A percentile compares a stretch with the other conserved stretches of the same genome.
phyloP scores from a whole-genome alignment of 1,140 invertebrate species.

The Wiebesia pumilae region DNA sequence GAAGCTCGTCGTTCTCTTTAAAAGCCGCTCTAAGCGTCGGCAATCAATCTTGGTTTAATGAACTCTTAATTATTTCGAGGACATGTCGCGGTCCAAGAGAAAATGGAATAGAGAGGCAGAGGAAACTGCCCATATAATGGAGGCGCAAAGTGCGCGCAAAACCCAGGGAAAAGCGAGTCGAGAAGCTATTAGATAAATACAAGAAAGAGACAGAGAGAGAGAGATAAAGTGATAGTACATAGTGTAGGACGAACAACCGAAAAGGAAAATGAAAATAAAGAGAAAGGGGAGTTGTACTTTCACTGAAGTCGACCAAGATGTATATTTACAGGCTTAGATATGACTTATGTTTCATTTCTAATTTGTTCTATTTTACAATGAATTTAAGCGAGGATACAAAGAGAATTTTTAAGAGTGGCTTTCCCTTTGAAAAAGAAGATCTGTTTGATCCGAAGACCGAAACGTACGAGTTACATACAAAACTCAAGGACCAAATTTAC shows the following conservation, averaged over 20 bases:
- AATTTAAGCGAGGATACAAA: no score
- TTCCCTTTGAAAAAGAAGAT: no score
- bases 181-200: slow-evolving; percentile 67
- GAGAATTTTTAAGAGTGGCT: no score
- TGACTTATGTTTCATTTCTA: not conserved
- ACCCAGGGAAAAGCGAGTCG: slow-evolving; percentile 6
- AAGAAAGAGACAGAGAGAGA: slow-evolving; percentile 43
- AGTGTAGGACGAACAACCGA: not conserved
- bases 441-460: no score
- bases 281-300: not conserved
- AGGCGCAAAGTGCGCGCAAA: slow-evolving; percentile 68
- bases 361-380: not conserved
- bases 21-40: slow-evolving; percentile 34
- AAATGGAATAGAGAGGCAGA: slow-evolving; percentile 36
- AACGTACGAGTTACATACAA: no score
- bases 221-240: not conserved
- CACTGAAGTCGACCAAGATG: not conserved
- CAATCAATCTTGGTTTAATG: slow-evolving; percentile 70
- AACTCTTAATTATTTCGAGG: slow-evolving; percentile 75
- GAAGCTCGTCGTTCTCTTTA: slow-evolving; percentile 32
- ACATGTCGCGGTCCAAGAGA: slow-evolving; percentile 62
- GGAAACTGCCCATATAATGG: slow-evolving; percentile 73
- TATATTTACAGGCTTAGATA: not conserved
- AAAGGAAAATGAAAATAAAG: not conserved
- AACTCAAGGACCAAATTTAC: not conserved